Conservation (phyloP, 2,113 vertebrate species). For the Ahaetulla prasina region DNA sequence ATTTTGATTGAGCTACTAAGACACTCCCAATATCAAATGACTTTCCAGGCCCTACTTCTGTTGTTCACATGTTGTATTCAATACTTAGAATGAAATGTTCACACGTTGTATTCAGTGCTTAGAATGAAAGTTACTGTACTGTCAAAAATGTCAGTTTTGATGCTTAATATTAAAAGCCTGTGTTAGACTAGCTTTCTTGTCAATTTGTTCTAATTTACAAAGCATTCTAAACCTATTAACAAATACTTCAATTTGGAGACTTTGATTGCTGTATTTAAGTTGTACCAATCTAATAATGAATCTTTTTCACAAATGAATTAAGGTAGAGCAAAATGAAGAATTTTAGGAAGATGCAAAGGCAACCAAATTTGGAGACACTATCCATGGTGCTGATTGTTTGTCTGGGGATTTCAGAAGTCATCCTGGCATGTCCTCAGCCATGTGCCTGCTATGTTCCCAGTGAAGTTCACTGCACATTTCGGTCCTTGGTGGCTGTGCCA, state of each 20-base stretch:
- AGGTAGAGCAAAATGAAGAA: constrained; percentile 23
- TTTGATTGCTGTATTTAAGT: not conserved
- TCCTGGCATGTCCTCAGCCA: constrained; percentile 73
- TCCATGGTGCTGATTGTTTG: constrained; percentile 68
- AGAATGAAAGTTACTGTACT: not conserved
- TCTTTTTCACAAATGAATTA: constrained; percentile 13
- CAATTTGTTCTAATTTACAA: not conserved
- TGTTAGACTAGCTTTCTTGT: not conserved
- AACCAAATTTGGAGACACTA: constrained; percentile 38
- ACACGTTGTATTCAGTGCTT: not conserved
- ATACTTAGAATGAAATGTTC: not conserved
- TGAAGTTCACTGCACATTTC: constrained; percentile 93
- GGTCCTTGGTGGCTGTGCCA: constrained; percentile 80
- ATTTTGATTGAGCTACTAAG: not conserved
- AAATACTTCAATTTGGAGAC: not conserved
- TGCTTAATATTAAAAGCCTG: not conserved
- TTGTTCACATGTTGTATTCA: not conserved
- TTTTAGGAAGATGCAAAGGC: constrained; percentile 35
- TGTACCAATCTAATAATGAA: not conserved
- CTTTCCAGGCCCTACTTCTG: not conserved
- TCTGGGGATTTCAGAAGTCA: not conserved
- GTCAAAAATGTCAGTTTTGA: not conserved
- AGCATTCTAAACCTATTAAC: not conserved
- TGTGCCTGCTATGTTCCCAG: constrained; percentile 85
- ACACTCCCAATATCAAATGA: not conserved